Conservation (phyloP, 2,888 invertebrate genomes). For the Agrilus mali region DNA sequence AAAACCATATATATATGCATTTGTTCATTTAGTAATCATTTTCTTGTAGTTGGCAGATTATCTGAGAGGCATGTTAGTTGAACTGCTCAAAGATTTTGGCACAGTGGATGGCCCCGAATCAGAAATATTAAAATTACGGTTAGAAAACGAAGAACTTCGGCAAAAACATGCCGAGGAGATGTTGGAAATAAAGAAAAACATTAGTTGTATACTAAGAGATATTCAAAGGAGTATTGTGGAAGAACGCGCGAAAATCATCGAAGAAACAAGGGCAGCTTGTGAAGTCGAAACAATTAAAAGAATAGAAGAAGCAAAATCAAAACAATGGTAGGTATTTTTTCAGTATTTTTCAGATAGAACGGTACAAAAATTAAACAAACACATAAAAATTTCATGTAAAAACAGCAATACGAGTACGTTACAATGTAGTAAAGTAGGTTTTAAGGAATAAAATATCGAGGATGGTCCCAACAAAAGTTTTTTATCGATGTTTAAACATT, state of each 20-base stretch:
- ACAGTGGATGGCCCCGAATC: slow-evolving; percentile 43
- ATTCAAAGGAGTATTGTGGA: slow-evolving; percentile 28
- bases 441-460: too few relatives aligned
- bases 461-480: too few relatives aligned
- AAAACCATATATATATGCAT: not conserved
- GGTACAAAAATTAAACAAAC: too few relatives aligned
- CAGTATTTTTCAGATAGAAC: too few relatives aligned
- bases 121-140: slow-evolving; percentile 43
- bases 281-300: slow-evolving; percentile 59
- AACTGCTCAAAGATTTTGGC: slow-evolving; percentile 50
- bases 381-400: too few relatives aligned
- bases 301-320: slow-evolving; percentile 68
- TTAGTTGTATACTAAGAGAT: slow-evolving; percentile 28
- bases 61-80: slow-evolving; percentile 56
- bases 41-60: slow-evolving; percentile 49
- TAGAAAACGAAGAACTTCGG: slow-evolving; percentile 57
- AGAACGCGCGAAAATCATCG: slow-evolving; percentile 52
- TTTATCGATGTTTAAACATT: too few relatives aligned
- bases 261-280: slow-evolving; percentile 51
- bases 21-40: slow-evolving; percentile 10
- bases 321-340: slow-evolving; percentile 89
- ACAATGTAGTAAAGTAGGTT: too few relatives aligned
- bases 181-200: slow-evolving; percentile 40
- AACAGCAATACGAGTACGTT: too few relatives aligned
- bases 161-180: slow-evolving; percentile 66